phyloP scores from a whole-genome alignment of 2,888 invertebrate species.

The Platypus cylindrus region DNA sequence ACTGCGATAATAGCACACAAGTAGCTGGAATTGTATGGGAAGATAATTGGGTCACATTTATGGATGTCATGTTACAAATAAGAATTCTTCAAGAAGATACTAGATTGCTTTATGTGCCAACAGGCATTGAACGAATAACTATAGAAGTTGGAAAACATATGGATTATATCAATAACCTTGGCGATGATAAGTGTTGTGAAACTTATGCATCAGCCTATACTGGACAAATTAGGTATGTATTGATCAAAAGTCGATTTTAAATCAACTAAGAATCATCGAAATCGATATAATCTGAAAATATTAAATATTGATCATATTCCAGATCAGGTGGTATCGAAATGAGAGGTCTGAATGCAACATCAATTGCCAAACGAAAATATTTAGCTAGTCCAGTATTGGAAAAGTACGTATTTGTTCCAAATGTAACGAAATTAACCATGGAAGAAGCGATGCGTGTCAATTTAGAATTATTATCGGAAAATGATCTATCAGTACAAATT shows the following conservation, averaged over 20 bases:
- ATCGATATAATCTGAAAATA: no score
- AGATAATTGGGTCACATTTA: constrained; percentile 70
- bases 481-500: constrained; percentile 42
- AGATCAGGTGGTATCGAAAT: constrained; percentile 68
- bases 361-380: constrained; percentile 55
- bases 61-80: constrained; percentile 78
- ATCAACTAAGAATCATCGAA: no score
- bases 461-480: constrained; percentile 63
- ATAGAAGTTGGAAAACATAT: constrained; percentile 36
- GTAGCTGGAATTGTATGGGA: constrained; percentile 19
- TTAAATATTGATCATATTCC: constrained; percentile 6
- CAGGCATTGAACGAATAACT: constrained; percentile 14
- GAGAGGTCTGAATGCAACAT: constrained; percentile 60
- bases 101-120: constrained; percentile 22
- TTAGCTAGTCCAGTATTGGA: constrained; percentile 64
- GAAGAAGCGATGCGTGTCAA: constrained; percentile 40
- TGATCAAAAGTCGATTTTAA: no score
- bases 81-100: constrained; percentile 48
- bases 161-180: constrained; percentile 6
- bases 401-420: constrained; percentile 58
- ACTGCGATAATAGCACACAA: constrained; percentile 17
- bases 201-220: not conserved
- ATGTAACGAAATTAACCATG: constrained; percentile 27
- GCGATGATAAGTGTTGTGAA: not conserved
- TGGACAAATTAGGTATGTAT: not conserved